These are phyloP conservation scores for Homalodisca vitripennis DNA, from an alignment of 1,140 invertebrate genomes.

Conservation along the genomic window DNA sequence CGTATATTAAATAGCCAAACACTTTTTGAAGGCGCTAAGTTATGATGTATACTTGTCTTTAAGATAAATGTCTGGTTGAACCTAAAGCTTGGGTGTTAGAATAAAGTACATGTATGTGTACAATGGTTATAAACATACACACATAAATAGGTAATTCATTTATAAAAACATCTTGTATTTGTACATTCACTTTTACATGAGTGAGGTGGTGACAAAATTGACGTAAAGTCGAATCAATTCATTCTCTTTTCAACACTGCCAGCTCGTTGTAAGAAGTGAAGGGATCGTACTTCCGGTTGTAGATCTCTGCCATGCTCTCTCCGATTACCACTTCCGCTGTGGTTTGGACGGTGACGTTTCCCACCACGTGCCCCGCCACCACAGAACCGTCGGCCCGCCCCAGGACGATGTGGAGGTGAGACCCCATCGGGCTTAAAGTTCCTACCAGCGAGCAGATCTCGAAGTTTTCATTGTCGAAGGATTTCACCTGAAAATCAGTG, in stretches of 20 bases:
- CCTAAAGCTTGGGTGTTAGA: too few relatives aligned
- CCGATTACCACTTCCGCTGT: conserved; percentile 52
- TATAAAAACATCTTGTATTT: too few relatives aligned
- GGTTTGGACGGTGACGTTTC: conserved; percentile 50
- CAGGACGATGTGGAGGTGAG: conserved; percentile 50
- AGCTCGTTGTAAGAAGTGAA: conserved; percentile 49
- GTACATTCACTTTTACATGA: too few relatives aligned
- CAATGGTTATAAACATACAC: too few relatives aligned
- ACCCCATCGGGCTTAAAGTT: conserved; percentile 46
- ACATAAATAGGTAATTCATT: too few relatives aligned
- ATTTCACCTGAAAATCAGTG: conserved; percentile 1
- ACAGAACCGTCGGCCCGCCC: conserved; percentile 47
- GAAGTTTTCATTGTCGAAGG: conserved; percentile 42
- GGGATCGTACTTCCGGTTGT: conserved; percentile 44
- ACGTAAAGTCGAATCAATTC: too few relatives aligned
- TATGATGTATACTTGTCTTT: too few relatives aligned
- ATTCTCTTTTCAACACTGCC: conserved; percentile 40
- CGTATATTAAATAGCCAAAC: too few relatives aligned
- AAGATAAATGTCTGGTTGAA: too few relatives aligned
- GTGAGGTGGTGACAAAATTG: too few relatives aligned
- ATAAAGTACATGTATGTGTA: too few relatives aligned
- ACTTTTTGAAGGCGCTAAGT: too few relatives aligned
- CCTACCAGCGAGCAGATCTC: conserved; percentile 52
- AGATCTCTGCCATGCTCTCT: conserved; percentile 42
- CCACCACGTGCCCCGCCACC: conserved; percentile 51